Evolutionary conservation across 2,797 vertebrate genomes (phyloP).

Genomic region (Coregonus suidteri): DNA sequence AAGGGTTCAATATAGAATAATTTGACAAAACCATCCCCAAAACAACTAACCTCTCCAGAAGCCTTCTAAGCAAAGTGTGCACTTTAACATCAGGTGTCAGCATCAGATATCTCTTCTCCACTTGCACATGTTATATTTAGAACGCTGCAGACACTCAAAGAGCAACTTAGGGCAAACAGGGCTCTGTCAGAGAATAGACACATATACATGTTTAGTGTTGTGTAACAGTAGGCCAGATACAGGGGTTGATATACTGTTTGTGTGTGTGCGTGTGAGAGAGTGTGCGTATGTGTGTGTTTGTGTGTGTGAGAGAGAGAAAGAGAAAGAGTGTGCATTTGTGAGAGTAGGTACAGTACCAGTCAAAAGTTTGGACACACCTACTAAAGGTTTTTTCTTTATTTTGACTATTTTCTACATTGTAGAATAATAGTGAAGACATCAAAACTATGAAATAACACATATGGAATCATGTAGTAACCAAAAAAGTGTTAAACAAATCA

Average conservation of each 20-base stretch:
- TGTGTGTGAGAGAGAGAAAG: background rate
- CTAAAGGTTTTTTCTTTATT: too few species aligned
- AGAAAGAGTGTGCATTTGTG: background rate
- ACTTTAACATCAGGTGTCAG: background rate
- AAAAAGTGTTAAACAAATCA: too few species aligned
- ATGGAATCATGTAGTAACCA: too few species aligned
- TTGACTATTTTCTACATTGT: too few species aligned
- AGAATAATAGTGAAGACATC: too few species aligned
- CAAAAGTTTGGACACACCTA: too few species aligned
- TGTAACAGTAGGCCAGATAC: background rate
- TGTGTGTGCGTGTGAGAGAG: background rate
- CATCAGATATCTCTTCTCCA: background rate
- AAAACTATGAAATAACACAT: too few species aligned
- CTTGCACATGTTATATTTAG: constrained; percentile 9
- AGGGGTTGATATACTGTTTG: background rate
- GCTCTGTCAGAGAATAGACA: constrained; percentile 1
- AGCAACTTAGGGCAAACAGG: constrained; percentile 3
- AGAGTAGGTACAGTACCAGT: too few species aligned
- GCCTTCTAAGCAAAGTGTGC: background rate
- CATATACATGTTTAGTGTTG: background rate
- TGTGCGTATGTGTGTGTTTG: background rate
- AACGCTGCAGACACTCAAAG: constrained; percentile 8
- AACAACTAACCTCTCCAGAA: background rate
- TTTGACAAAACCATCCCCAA: background rate
- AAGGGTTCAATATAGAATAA: background rate